Conservation (phyloP, 2,113 vertebrate species). For the Pterocles orientalis region DNA sequence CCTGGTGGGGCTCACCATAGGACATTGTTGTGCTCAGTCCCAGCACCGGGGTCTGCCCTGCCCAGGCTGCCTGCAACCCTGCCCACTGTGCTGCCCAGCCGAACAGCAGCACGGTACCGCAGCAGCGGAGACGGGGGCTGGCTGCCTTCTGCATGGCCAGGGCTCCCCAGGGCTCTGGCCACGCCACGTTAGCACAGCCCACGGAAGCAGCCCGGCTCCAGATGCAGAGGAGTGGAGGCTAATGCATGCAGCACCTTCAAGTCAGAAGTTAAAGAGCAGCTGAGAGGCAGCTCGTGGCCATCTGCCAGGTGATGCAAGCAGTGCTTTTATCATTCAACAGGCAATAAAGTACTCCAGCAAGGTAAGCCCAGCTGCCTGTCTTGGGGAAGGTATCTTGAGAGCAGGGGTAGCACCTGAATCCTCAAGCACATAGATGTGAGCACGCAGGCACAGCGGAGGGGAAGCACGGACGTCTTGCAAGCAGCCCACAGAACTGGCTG, state of each 20-base stretch:
- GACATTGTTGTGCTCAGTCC: neutral
- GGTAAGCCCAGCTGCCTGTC: neutral
- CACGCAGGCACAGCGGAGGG: neutral
- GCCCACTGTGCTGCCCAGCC: too few relatives aligned
- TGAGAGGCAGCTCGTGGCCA: neutral
- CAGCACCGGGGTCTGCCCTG: neutral
- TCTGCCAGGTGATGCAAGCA: slow-evolving; percentile 15
- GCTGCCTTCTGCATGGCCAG: neutral
- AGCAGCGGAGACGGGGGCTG: neutral
- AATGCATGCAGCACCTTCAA: neutral
- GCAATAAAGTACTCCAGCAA: neutral
- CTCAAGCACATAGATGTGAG: neutral
- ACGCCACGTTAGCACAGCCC: accelerated
- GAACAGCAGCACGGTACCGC: too few relatives aligned
- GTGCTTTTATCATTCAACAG: neutral
- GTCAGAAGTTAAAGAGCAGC: slow-evolving; percentile 9
- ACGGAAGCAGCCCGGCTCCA: neutral
- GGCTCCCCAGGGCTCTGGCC: neutral
- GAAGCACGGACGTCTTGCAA: neutral
- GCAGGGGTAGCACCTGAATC: neutral
- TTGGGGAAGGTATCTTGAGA: neutral
- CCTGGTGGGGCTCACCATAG: neutral
- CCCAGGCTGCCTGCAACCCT: neutral
- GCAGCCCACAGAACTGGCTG: neutral
- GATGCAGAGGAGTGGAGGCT: neutral